Evolutionary conservation across 2,113 vertebrate species (phyloP).

Genomic region (Dicaeum eximium): DNA sequence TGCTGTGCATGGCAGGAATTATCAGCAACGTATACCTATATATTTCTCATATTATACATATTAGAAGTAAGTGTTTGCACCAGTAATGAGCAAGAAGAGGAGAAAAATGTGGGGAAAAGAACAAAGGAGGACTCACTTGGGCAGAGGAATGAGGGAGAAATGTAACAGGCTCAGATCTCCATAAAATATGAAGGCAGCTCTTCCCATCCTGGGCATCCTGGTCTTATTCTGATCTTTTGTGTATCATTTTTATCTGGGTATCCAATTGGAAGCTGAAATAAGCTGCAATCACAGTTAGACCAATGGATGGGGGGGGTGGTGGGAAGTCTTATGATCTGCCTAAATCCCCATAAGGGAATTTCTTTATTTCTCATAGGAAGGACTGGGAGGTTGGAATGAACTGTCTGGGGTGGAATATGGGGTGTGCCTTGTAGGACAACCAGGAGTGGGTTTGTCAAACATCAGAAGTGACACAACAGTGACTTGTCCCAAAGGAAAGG

Average conservation of each 20-base stretch:
- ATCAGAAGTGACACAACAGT: neutral
- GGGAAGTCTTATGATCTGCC: too few relatives aligned
- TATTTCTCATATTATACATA: neutral
- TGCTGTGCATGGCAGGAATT: neutral
- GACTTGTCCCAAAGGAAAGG: neutral
- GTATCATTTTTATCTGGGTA: neutral
- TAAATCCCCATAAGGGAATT: neutral
- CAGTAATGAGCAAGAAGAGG: neutral
- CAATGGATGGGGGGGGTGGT: rapidly evolving
- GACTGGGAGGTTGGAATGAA: neutral
- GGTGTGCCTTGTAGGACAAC: neutral
- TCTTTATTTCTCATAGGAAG: neutral
- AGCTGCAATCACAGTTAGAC: neutral
- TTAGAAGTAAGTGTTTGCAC: neutral
- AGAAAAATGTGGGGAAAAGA: neutral
- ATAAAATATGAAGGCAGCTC: neutral
- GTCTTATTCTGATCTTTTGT: neutral
- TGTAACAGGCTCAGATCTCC: neutral
- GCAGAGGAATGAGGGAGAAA: neutral
- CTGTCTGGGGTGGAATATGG: neutral
- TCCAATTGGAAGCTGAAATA: neutral
- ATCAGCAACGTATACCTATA: neutral
- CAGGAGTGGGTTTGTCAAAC: neutral
- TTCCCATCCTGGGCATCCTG: neutral
- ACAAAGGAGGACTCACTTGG: neutral